Conservation (phyloP, 2,888 invertebrate species). For the Ceraclea dissimilis region DNA sequence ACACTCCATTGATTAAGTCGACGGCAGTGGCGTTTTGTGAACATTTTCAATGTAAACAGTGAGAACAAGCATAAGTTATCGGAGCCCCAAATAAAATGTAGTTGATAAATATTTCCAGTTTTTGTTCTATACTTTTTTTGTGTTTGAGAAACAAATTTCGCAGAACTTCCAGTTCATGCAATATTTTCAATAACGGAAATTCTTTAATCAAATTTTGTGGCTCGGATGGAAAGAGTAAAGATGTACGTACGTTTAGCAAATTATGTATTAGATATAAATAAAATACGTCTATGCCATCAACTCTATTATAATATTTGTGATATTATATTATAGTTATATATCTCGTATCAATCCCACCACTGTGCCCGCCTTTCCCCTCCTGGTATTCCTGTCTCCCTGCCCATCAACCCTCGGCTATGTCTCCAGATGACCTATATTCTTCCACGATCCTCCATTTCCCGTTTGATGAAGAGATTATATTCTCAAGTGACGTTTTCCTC, state of each 20-base stretch:
- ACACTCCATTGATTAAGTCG: neutral
- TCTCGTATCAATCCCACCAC: neutral
- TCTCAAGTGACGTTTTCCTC: conserved; percentile 1
- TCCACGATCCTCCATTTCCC: conserved; percentile 3
- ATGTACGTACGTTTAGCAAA: too few relatives aligned
- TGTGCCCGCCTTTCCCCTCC: neutral
- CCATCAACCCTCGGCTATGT: neutral
- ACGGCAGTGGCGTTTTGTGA: neutral
- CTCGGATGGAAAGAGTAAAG: too few relatives aligned
- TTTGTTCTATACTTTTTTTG: neutral
- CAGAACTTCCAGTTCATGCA: too few relatives aligned
- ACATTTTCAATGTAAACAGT: neutral
- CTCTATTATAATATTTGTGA: too few relatives aligned
- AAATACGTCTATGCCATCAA: neutral
- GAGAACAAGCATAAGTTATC: too few relatives aligned
- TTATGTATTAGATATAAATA: neutral
- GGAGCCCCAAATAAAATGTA: too few relatives aligned
- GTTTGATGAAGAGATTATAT: conserved; percentile 3
- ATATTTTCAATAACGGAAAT: too few relatives aligned
- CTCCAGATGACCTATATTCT: neutral
- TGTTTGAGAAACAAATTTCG: neutral
- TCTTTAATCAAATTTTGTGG: too few relatives aligned
- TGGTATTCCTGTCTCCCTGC: neutral
- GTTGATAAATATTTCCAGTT: neutral
- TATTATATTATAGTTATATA: neutral